These are phyloP conservation scores for Umimayanthus chanpuru DNA, from an alignment of 92 coral and sea anemone genomes.

Conservation along the genomic window DNA sequence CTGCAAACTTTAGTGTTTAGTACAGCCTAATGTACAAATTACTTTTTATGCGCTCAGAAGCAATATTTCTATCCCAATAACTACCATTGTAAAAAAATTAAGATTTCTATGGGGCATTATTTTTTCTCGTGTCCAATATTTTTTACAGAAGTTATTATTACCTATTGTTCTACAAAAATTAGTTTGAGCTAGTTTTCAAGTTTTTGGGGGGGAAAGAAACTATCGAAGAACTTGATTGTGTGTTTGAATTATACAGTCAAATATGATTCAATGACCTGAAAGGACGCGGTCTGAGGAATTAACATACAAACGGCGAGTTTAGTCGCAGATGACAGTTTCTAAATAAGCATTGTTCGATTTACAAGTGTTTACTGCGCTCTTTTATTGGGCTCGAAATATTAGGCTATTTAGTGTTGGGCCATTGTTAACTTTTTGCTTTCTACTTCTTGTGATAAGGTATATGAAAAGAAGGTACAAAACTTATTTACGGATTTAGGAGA, in stretches of 20 bases:
- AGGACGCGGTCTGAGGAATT: slow-evolving; percentile 36
- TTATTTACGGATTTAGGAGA: background rate
- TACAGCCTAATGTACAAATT: background rate
- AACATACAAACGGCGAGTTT: slow-evolving; percentile 26
- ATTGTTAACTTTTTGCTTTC: slow-evolving; percentile 7
- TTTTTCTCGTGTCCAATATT: background rate
- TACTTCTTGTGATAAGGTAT: background rate
- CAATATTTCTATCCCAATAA: background rate
- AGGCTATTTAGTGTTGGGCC: background rate
- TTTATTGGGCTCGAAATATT: slow-evolving; percentile 8
- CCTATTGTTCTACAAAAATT: background rate
- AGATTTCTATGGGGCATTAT: background rate
- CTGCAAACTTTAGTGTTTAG: background rate
- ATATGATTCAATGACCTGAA: background rate
- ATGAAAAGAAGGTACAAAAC: background rate
- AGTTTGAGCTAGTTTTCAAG: background rate
- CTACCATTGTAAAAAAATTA: background rate
- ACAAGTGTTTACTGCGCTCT: slow-evolving; percentile 16
- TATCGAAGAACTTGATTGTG: background rate
- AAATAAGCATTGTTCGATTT: slow-evolving; percentile 1
- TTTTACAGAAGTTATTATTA: background rate
- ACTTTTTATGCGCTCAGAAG: background rate
- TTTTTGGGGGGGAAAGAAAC: background rate
- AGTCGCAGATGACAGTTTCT: slow-evolving; percentile 37
- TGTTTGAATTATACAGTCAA: background rate